Evolutionary conservation across 2,888 invertebrate genomes (phyloP).

Genomic region (Lithophane socia): DNA sequence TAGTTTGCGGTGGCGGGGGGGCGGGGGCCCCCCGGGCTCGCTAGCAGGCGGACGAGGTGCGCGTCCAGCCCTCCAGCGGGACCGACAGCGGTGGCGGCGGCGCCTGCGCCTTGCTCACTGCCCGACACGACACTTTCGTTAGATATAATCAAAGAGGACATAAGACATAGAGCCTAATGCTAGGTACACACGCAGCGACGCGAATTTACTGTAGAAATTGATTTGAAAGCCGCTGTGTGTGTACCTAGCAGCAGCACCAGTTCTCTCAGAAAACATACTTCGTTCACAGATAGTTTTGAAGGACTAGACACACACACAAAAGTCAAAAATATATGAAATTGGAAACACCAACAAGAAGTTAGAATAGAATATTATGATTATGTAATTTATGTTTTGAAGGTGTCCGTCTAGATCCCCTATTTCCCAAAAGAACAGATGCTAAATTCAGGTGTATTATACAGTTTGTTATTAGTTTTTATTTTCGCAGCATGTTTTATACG

Average conservation of each 20-base stretch:
- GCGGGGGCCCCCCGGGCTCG: constrained; percentile 84
- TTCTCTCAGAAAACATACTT: constrained; percentile 49
- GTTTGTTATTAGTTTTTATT: constrained; percentile 42
- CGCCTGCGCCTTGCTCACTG: constrained; percentile 91
- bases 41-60: constrained; percentile 89
- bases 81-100: constrained; percentile 91
- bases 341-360: background rate
- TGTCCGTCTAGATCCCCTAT: constrained; percentile 11
- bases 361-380: constrained; percentile 1
- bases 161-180: background rate
- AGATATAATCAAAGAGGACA: background rate
- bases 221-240: background rate
- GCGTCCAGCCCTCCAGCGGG: constrained; percentile 90
- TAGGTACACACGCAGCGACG: background rate
- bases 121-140: constrained; percentile 45
- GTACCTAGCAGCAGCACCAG: constrained; percentile 18
- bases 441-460: constrained; percentile 57
- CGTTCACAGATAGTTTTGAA: constrained; percentile 44
- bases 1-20: constrained; percentile 62
- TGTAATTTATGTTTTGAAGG: background rate
- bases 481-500: constrained; percentile 24
- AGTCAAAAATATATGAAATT: constrained; percentile 5
- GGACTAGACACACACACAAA: constrained; percentile 20
- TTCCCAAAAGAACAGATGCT: constrained; percentile 49
- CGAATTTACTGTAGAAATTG: background rate